Evolutionary conservation across 2,888 invertebrate genomes (phyloP).

Genomic region (Hyles lineata): DNA sequence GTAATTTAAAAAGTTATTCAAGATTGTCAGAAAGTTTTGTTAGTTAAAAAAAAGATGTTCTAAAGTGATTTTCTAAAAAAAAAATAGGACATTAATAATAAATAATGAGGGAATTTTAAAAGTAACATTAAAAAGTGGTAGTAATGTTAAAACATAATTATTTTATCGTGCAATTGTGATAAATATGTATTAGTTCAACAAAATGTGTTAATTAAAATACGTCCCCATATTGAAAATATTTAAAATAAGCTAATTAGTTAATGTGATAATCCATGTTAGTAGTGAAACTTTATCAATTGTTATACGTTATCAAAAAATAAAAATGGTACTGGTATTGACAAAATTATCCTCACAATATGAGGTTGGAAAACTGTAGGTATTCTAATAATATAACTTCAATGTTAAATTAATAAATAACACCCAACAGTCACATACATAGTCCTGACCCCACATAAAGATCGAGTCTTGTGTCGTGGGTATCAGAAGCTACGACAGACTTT

Average conservation of each 20-base stretch:
- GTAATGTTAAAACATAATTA: neutral
- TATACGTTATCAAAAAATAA: too few species aligned
- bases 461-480: too few species aligned
- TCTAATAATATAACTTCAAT: too few species aligned
- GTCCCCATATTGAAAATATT: neutral
- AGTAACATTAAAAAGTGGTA: neutral
- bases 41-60: too few species aligned
- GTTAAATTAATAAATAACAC: too few species aligned
- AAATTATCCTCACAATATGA: neutral
- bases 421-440: too few species aligned
- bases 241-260: neutral
- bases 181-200: neutral
- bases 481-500: too few species aligned
- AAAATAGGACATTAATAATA: neutral
- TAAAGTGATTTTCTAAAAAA: neutral
- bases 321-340: neutral
- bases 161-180: neutral
- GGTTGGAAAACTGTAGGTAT: neutral
- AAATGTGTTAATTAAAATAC: slow-evolving; percentile 2
- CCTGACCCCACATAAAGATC: too few species aligned
- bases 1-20: neutral
- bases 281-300: neutral
- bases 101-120: neutral
- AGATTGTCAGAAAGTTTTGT: neutral
- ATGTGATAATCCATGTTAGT: neutral